phyloP scores from a whole-genome alignment of 2,888 invertebrate genomes.

The Entomobrya proxima region DNA sequence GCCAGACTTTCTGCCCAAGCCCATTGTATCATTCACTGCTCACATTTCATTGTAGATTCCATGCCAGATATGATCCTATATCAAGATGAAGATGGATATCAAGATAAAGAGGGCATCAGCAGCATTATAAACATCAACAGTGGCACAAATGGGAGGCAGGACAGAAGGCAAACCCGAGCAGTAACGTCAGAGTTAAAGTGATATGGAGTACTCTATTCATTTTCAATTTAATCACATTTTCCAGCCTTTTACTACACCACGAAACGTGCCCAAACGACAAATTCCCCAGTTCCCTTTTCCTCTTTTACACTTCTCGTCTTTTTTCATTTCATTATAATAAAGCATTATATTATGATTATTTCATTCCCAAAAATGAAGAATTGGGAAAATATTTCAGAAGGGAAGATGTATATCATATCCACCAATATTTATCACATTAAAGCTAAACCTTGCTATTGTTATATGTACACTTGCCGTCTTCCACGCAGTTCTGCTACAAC shows the following conservation, averaged over 20 bases:
- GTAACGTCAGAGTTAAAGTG: not conserved
- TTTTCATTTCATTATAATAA: conserved; percentile 62
- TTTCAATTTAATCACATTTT: conserved; percentile 72
- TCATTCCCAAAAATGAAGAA: conserved; percentile 39
- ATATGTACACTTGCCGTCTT: conserved; percentile 1
- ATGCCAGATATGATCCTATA: conserved; percentile 43
- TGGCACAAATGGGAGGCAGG: conserved; percentile 20
- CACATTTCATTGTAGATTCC: conserved; percentile 34
- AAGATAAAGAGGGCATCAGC: conserved; percentile 35
- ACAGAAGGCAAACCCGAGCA: not conserved
- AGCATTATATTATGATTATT: conserved; percentile 38
- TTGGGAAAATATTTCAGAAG: not conserved
- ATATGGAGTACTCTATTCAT: conserved; percentile 51
- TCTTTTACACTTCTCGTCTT: conserved; percentile 17
- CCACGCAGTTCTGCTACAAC: conserved; percentile 20
- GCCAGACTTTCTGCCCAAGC: not conserved
- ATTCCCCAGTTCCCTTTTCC: conserved; percentile 57
- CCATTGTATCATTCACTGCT: not conserved
- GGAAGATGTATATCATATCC: conserved; percentile 18
- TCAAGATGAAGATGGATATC: conserved; percentile 48
- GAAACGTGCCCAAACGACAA: conserved; percentile 64
- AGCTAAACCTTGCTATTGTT: conserved; percentile 3
- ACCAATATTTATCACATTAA: not conserved
- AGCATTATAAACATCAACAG: conserved; percentile 19
- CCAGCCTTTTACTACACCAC: conserved; percentile 72